phyloP scores from a whole-genome alignment of 2,797 vertebrate species.

The Hemibagrus guttatus region DNA sequence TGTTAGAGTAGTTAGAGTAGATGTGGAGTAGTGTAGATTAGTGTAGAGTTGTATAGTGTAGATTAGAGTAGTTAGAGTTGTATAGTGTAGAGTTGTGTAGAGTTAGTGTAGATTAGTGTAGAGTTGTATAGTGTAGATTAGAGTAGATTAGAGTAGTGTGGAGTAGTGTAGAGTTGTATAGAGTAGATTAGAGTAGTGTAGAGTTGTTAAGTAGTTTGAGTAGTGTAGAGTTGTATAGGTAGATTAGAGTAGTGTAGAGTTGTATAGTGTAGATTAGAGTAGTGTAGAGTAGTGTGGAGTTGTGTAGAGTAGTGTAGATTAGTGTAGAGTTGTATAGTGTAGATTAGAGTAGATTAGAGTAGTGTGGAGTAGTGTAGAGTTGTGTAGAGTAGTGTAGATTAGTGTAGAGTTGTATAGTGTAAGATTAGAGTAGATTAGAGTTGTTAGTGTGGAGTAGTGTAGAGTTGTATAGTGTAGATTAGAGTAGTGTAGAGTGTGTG shows the following conservation, averaged over 20 bases:
- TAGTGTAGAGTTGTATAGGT: background rate
- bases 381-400: background rate
- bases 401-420: background rate
- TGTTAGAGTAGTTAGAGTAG: background rate
- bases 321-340: background rate
- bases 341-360: background rate
- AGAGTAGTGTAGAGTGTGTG: background rate
- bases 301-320: background rate
- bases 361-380: background rate
- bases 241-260: background rate
- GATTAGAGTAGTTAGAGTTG: background rate
- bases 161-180: background rate
- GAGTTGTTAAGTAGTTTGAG: background rate
- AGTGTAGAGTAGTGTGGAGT: background rate
- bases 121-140: background rate
- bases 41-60: background rate
- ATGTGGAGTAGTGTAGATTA: background rate
- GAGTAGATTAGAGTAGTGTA: no score
- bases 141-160: background rate
- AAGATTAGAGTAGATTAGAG: no score
- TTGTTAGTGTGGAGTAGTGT: no score
- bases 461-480: no score
- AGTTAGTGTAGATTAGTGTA: background rate
- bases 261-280: background rate
- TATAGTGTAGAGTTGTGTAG: background rate